Base-by-base conservation (phyloP, 30 jellyfish, hydroid and myxozoan species). In the Rhopilema esculentum region DNA sequence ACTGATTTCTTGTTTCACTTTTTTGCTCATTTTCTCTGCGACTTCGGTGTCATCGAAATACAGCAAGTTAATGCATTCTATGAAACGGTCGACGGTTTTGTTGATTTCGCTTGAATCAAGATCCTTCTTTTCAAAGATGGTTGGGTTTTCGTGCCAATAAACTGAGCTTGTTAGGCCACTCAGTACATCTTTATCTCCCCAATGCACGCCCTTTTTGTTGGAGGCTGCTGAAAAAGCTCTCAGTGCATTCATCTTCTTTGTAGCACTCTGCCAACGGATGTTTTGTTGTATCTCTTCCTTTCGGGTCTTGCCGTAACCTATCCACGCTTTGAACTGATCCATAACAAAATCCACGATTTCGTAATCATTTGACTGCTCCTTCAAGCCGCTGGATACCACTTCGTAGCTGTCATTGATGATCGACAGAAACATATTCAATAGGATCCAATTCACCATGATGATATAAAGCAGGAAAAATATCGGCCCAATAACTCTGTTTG, bases 401-500 rank as follows among this genome's bases (percentile, higher is more conserved):
- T 90, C 97, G 66, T 66, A 95, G 80, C 91, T 92, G 87, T 95
- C 99, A 62, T 91, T 95, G 75, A 95, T 79, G 74, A 89, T 95
- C 28, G 99, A 95, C 77, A 95, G 72, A 74, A 95, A 90, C 97
- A 95, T 95, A 61, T 95, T 95, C 73, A 95, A 79, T 18, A 95
- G 95, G 70, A 95, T 89, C 97, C 97, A 95, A 71, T 89, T 95
- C 69, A 95, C 99, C 91, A 95, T 85, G 88, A 89, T 78, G 91
- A 90, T 95, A 33, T 84, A 95, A 15, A 82, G 77, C 66, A 95
- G 86, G 83, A 95, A 95, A 88, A 88, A 95, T 52, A 95, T 30
- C 75, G 99, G 99, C 48, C 99, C 99, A 33, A 95, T 90, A 0
- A 95, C 92, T 22, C 97, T 95, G 75, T 95, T 90, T 32, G 99